Percentiles rank a stretch among this genome's conserved stretches.
phyloP scores from a whole-genome alignment of 2,888 invertebrate species.

The Deladenus siricidicola region DNA sequence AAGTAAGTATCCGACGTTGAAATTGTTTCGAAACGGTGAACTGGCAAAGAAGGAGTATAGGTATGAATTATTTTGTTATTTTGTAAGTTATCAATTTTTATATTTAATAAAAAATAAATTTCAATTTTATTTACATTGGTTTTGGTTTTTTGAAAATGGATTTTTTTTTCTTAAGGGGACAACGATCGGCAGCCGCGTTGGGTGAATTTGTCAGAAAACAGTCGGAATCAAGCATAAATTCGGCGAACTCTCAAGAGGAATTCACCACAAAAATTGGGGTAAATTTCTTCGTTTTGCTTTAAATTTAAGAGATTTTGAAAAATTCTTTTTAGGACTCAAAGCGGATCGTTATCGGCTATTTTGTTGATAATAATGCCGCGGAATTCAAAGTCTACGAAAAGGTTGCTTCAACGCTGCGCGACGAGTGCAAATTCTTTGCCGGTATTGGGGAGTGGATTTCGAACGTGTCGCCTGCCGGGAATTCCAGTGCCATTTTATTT shows the following conservation, averaged over 20 bases:
- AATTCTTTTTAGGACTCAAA: slow-evolving; percentile 58
- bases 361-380: slow-evolving; percentile 64
- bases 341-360: slow-evolving; percentile 61
- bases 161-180: slow-evolving; percentile 58
- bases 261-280: slow-evolving; percentile 29
- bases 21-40: slow-evolving; percentile 66
- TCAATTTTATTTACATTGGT: slow-evolving; percentile 8
- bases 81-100: not conserved
- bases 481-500: slow-evolving; percentile 23
- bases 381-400: slow-evolving; percentile 68
- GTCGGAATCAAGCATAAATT: slow-evolving; percentile 55
- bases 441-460: slow-evolving; percentile 65
- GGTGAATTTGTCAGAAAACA: slow-evolving; percentile 79
- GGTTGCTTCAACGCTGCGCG: slow-evolving; percentile 70
- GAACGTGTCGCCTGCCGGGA: slow-evolving; percentile 14
- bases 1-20: slow-evolving; percentile 94
- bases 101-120: not conserved
- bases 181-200: slow-evolving; percentile 81
- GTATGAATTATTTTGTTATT: slow-evolving; percentile 17
- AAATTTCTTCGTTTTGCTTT: not conserved
- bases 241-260: slow-evolving; percentile 18
- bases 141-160: not conserved
- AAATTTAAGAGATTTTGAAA: not conserved
- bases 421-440: slow-evolving; percentile 87
- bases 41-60: slow-evolving; percentile 57